phyloP scores from a whole-genome alignment of 2,113 vertebrate species.

The Siphamia tubifer region DNA sequence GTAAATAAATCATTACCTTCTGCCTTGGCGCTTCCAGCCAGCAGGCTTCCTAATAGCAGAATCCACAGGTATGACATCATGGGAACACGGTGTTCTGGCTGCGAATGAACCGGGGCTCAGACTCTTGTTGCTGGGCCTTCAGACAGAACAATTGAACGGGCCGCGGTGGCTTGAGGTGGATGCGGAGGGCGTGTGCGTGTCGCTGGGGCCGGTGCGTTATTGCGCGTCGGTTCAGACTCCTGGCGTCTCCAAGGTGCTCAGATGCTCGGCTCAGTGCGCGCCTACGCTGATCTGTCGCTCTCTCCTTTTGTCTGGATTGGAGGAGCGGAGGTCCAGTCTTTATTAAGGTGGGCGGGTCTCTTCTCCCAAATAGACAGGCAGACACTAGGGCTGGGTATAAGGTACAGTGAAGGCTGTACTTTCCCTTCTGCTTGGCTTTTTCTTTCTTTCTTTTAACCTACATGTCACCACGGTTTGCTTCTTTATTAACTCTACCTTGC shows the following conservation, averaged over 20 bases:
- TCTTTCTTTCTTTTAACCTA: too few species aligned
- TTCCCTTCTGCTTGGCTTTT: too few species aligned
- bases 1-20: conserved; percentile 63
- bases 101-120: conserved; percentile 17
- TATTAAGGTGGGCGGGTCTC: conserved; percentile 66
- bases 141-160: conserved; percentile 17
- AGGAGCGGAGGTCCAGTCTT: conserved; percentile 52
- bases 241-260: conserved; percentile 48
- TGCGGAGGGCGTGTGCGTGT: conserved; percentile 28
- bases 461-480: too few species aligned
- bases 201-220: conserved; percentile 42
- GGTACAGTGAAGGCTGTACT: neutral
- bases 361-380: conserved; percentile 1
- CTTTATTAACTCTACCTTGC: too few species aligned
- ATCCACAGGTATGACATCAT: conserved; percentile 81
- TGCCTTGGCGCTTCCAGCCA: conserved; percentile 58
- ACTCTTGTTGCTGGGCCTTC: conserved; percentile 5
- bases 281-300: conserved; percentile 26
- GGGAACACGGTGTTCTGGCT: conserved; percentile 66
- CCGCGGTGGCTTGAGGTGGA: conserved; percentile 37
- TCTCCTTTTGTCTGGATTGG: conserved; percentile 71
- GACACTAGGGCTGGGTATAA: neutral
- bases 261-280: conserved; percentile 40
- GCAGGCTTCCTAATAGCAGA: conserved; percentile 73
- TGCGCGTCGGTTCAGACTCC: conserved; percentile 31